Evolutionary conservation across 2,888 invertebrate species (phyloP).

Genomic region (Balanococcus diminutus): DNA sequence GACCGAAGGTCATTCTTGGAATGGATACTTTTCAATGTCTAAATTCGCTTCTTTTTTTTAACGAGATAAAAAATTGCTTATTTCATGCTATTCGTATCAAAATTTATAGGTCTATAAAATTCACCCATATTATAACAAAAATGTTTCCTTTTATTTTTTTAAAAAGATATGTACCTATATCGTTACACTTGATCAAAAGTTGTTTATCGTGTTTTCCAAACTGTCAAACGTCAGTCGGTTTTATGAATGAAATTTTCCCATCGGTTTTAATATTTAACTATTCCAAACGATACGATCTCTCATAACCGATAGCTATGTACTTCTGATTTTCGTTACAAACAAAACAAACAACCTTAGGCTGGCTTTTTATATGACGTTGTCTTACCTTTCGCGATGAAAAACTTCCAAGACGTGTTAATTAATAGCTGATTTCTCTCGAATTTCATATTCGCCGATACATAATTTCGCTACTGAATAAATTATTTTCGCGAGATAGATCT

Average conservation of each 20-base stretch:
- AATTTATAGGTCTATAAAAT: too few relatives aligned
- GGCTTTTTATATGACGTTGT: background rate
- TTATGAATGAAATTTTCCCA: background rate
- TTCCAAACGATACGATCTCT: background rate
- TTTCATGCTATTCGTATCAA: too few relatives aligned
- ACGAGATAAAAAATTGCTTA: too few relatives aligned
- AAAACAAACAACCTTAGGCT: background rate
- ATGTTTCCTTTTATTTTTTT: too few relatives aligned
- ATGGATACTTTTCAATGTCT: too few relatives aligned
- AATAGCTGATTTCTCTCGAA: background rate
- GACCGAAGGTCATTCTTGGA: background rate
- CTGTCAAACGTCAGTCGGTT: background rate
- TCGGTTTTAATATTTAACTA: background rate
- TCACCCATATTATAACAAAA: too few relatives aligned
- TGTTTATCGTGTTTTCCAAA: background rate
- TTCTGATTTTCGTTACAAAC: background rate
- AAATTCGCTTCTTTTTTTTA: too few relatives aligned
- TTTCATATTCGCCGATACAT: background rate
- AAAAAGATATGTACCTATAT: too few relatives aligned
- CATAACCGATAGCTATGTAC: constrained; percentile 8
- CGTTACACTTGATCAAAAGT: background rate
- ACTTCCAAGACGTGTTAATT: background rate
- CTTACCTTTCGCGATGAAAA: background rate
- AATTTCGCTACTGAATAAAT: background rate
- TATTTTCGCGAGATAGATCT: background rate